Base-by-base conservation (phyloP, 2,888 invertebrate species). In the Andrena dorsata region DNA sequence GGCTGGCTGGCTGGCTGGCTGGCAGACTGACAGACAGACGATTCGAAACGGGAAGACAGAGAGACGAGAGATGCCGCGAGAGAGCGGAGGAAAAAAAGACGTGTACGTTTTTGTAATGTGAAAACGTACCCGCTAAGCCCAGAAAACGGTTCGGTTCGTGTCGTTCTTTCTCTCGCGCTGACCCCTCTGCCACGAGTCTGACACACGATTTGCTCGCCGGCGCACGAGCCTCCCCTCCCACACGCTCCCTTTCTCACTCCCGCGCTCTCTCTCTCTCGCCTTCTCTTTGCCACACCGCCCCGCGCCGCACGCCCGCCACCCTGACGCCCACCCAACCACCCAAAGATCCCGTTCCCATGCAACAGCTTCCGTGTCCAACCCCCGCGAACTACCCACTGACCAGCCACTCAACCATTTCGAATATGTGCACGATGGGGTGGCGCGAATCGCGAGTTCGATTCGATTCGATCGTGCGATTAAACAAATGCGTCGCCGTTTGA, bases 111-210 rank as follows among this genome's bases (percentile, higher is more conserved):
- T 76, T 79, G 66, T 74, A 83, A 84, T 76, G 84, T 86, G 80
- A 83, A 88, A 92, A 92, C 92, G 91, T 92, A 92, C 93, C 92
- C 92, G 91, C 91, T 91, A 90, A 92, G 91, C 90, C 93, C 91
- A 92, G 91, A 91, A 91, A 91, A 92, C 90, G 41, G 87, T 87
- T 88, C 89, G 87, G 81, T 92, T 92, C 91, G 92, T 90, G 90
- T 92, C 91, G 91, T 92, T 90, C 92, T 92, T 92, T 92, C 90
- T 91, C 91, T 92, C 92, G 90, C 91, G 90, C 90, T 92, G 92
- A 92, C 92, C 93, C 92, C 92, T 92, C 92, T 93, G 93, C 92
- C 92, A 91, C 92, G 93, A 93, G 92, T 92, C 93, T 92, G 91
- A 93, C 92, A 93, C 90, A 91, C 85, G 86, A 88, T 86, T 83